Evolutionary conservation across 1,140 invertebrate genomes (phyloP), one percentile per base, ranked within the genome.

Genomic region (Drosophila nigromelanica): DNA sequence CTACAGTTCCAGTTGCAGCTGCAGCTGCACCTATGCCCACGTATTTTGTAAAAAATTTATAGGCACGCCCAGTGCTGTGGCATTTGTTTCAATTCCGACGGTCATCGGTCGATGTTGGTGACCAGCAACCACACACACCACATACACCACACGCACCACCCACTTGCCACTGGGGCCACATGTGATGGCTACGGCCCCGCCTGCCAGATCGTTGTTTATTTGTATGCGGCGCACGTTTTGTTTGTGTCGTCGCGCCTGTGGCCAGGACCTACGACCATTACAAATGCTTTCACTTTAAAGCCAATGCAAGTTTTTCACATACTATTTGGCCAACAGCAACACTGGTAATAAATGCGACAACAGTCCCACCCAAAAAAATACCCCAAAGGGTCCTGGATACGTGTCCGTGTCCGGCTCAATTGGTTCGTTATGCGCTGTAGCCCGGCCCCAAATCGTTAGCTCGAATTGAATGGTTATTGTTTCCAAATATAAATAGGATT

Each of bases 401-500:
- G 58, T 69, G 68, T 48, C 56, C 63, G 47, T 59, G 73, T 78
- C 76, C 80, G 55, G 74, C 78, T 87, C 82, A 87, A 87, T 87
- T 87, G 82, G 82, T 87, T 87, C 83, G 83, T 87, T 89, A 87
- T 80, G 69, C 70, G 78, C 60, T 69, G 76, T 66, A 24, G 78
- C 43, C 61, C 10, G 47, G 54, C 52, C 30, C 70, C 74, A 51
- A 89, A 80, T 89, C 83, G 83, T 89, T 89, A 89, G 83, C 78
- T 89, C 66, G 83, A 89, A 89, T 89, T 89, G 83, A 89, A 89
- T 89, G 83, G 83, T 89, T 89, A 89, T 89, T 89, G 83, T 89
- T 89, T 89, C 83, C 76, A 89, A 89, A 87, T 89, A 89, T 89
- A 89, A 89, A 89, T 89, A 89, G 85, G 79, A 89, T 83, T 87